Base-by-base conservation (phyloP, 2,113 vertebrate species). In the Tachycineta bicolor region DNA sequence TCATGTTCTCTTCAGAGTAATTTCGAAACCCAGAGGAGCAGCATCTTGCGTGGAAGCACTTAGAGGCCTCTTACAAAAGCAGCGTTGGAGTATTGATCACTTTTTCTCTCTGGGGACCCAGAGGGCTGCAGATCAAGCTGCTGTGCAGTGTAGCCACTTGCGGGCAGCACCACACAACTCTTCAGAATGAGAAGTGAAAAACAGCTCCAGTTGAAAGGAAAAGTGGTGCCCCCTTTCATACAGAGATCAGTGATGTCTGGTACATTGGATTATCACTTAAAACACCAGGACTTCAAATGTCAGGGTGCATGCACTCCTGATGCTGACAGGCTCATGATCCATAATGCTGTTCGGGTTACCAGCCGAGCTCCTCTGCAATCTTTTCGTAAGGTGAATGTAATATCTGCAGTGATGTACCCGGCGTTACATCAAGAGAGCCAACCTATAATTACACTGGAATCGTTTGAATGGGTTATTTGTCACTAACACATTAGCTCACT, bases 141-240 rank as follows among this genome's bases (percentile, higher is more conserved):
- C 92, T 95, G 83, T 94, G 88, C 92, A 46, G 58, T 76, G 83
- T 71, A 94, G 80, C 96, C 96, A 94, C 94, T 95, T 97, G 96
- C 96, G 90, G 96, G 94, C 96, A 97, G 96, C 93, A 93, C 89
- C 86, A 90, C 90, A 96, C 96, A 96, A 46, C 95, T 96, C 90
- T 95, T 97, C 53, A 69, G 88, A 83, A 89, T 60, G 73, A 92
- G 74, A 84, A 96, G 86, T 90, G 92, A 96, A 94, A 96, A 97
- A 92, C 56, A 89, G 77, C 88, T 93, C 64, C 86, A 88, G 86
- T 31, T 93, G 94, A 96, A 93, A 93, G 73, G 90, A 92, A 89
- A 96, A 96, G 89, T 79, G 80, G 89, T 94, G 88, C 90, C 94
- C 94, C 62, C 81, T 94, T 95, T 96, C 96, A 89, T 93, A 83